A percentile compares a stretch with the other conserved stretches of the same genome.
Conservation (phyloP, 2,888 invertebrate genomes). For the Fabriciana adippe region DNA sequence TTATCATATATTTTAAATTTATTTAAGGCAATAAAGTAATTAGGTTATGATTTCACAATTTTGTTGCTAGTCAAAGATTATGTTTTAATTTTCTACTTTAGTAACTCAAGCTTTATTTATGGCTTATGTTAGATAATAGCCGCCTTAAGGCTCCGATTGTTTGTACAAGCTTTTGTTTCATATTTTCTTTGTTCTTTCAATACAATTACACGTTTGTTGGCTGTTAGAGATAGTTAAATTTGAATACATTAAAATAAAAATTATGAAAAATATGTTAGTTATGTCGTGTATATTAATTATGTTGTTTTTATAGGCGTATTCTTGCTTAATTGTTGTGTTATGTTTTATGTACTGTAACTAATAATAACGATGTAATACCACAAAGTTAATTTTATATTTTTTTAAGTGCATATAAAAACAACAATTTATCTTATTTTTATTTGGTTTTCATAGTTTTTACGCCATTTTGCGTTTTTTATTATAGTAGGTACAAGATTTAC, state of each 20-base stretch:
- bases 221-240: neutral
- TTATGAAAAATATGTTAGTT: neutral
- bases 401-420: too few relatives aligned
- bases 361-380: too few relatives aligned
- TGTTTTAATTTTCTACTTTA: neutral
- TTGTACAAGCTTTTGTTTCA: constrained; percentile 38
- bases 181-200: constrained; percentile 37
- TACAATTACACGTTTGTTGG: constrained; percentile 16
- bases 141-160: constrained; percentile 37
- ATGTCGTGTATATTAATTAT: neutral
- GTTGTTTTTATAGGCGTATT: neutral
- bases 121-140: constrained; percentile 18
- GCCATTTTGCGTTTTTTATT: too few relatives aligned
- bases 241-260: neutral
- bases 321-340: too few relatives aligned
- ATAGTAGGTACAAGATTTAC: too few relatives aligned
- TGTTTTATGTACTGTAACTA: too few relatives aligned
- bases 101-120: constrained; percentile 3
- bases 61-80: neutral
- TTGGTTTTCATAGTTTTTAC: too few relatives aligned
- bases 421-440: too few relatives aligned
- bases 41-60: constrained; percentile 14
- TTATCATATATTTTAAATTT: constrained; percentile 10
- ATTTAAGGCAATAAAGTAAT: constrained; percentile 14
- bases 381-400: too few relatives aligned